Evolutionary conservation across 2,113 vertebrate genomes (phyloP).

Genomic region (Polypterus bichir): DNA sequence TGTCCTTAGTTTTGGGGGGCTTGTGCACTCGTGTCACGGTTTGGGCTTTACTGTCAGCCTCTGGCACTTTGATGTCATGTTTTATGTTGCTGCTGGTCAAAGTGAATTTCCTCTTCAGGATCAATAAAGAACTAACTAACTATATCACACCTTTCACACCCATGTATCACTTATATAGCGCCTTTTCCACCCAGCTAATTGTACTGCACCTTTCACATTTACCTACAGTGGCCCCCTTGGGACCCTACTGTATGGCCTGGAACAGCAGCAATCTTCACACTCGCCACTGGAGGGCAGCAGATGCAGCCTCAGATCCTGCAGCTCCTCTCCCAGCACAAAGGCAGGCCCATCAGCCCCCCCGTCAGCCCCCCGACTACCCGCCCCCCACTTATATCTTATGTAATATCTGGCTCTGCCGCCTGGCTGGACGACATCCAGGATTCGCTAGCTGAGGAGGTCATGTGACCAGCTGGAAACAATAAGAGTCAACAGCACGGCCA

Average conservation of each 20-base stretch:
- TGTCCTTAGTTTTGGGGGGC: too few relatives aligned
- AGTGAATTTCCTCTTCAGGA: too few relatives aligned
- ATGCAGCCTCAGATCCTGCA: neutral
- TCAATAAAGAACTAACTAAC: too few relatives aligned
- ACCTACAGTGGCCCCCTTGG: neutral
- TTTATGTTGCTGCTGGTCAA: too few relatives aligned
- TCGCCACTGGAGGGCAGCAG: neutral
- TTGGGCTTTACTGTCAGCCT: too few relatives aligned
- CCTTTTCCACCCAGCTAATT: too few relatives aligned
- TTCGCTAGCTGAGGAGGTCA: conserved; percentile 22
- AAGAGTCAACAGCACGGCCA: neutral
- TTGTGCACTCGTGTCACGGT: too few relatives aligned
- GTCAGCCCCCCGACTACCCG: conserved; percentile 1
- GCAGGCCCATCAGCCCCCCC: neutral
- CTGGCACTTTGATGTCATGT: too few relatives aligned
- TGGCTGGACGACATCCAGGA: conserved; percentile 20
- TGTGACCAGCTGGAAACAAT: conserved; percentile 16
- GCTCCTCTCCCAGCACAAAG: neutral
- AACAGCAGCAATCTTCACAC: neutral
- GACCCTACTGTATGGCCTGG: neutral
- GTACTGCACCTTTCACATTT: too few relatives aligned
- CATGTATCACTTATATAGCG: too few relatives aligned
- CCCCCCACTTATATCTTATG: conserved; percentile 24
- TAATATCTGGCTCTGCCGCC: conserved; percentile 24
- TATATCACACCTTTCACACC: too few relatives aligned